Evolutionary conservation across 2,888 invertebrate genomes (phyloP).

Genomic region (Iphiclides podalirius): DNA sequence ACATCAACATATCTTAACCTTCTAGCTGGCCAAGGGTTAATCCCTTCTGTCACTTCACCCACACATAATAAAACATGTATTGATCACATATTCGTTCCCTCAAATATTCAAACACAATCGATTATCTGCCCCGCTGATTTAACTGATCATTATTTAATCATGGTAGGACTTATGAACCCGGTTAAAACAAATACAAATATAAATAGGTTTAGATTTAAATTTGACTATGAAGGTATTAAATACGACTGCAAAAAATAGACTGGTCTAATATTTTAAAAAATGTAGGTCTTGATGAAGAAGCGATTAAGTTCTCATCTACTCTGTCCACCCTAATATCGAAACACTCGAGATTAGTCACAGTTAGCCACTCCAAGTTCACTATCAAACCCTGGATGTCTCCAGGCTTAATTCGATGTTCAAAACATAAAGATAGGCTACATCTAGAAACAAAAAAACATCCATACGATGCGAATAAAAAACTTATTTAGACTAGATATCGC

Average conservation of each 20-base stretch:
- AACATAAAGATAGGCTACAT: not conserved
- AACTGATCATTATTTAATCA: not conserved
- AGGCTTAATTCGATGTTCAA: too few relatives aligned
- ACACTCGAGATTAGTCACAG: too few relatives aligned
- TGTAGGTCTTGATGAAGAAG: not conserved
- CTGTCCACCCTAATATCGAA: not conserved
- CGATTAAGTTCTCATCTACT: not conserved
- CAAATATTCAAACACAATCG: not conserved
- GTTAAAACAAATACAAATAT: too few relatives aligned
- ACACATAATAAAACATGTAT: constrained; percentile 5
- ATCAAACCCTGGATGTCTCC: too few relatives aligned
- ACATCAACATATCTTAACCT: not conserved
- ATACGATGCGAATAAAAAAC: not conserved
- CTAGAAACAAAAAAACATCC: not conserved
- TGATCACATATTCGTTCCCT: not conserved
- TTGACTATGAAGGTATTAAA: not conserved
- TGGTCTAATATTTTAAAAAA: not conserved
- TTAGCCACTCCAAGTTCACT: too few relatives aligned
- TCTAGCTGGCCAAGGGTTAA: not conserved
- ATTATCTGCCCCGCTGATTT: constrained; percentile 7
- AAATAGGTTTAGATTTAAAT: not conserved
- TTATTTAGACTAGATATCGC: not conserved
- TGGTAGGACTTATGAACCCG: too few relatives aligned
- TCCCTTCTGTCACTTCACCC: not conserved
- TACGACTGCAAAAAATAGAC: not conserved